Conservation (phyloP, 64 coral and sea anemone genomes). For the Trachythela sp. region DNA sequence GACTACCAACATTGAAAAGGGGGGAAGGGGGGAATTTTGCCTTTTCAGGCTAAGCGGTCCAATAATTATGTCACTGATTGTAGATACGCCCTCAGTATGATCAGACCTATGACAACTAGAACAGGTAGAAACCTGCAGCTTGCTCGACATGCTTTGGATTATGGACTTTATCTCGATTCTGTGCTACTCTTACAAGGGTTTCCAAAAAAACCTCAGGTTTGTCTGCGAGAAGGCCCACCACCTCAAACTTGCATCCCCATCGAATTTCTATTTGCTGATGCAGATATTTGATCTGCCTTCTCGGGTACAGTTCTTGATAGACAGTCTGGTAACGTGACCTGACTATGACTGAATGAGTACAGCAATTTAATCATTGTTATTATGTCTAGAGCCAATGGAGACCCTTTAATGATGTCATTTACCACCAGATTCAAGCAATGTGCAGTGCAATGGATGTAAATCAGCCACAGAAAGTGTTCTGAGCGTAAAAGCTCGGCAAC, state of each 20-base stretch:
- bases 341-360: too few relatives aligned
- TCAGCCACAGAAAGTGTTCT: not conserved
- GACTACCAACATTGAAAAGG: too few relatives aligned
- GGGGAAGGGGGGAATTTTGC: too few relatives aligned
- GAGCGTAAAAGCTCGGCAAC: conserved; percentile 9
- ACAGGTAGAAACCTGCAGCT: conserved; percentile 17
- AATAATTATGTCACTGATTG: too few relatives aligned
- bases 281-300: conserved; percentile 18
- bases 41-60: too few relatives aligned
- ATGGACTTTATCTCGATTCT: conserved; percentile 6
- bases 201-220: conserved; percentile 15
- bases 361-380: not conserved
- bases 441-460: conserved; percentile 12
- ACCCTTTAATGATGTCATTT: not conserved
- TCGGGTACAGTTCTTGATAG: not conserved
- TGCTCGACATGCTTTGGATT: conserved; percentile 12
- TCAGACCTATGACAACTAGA: conserved; percentile 8
- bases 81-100: conserved; percentile 11
- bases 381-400: conserved; percentile 11
- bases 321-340: not conserved
- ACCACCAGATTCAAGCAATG: conserved; percentile 10
- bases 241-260: conserved; percentile 20
- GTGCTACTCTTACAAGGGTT: not conserved
- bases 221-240: not conserved
- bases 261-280: conserved; percentile 19